Base-by-base conservation (phyloP, 2,797 vertebrate species). In the Hydrocynus forskahlii region DNA sequence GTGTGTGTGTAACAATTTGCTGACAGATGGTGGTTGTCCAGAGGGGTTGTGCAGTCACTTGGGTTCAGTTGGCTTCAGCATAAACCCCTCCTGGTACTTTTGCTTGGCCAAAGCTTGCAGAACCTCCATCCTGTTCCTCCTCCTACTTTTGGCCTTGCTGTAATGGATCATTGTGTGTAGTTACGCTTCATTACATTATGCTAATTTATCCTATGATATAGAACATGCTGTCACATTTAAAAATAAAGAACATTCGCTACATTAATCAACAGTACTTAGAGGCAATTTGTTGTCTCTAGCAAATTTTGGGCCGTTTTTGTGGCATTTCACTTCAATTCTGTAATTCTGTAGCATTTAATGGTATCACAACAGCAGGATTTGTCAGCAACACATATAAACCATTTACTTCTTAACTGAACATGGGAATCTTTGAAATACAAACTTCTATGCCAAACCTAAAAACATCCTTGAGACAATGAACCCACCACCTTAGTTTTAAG, bases 1-100 rank as follows among this genome's bases (percentile, higher is more conserved):
- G 80, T 82, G 80, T 72, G 55, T 63, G 81, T 72, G 54, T 68
- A 38, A 48, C 60, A 64, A 43, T 76, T 60, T 35, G 62, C 63
- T 74, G 67, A 79, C 80, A 81, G 82, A 79, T 57, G 80, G 71
- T 83, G 69, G 48, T 50, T 85, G 62, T 76, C 57, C 19, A 75
- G 29, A 16, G 71, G 54, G 70, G 12, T 45, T 62, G 66, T 43
- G 55, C 63, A 66, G 66, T 69, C 75, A 55, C 38, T 50, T 21
- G 23, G 40, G 48, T 29, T 68, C 52, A 76, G 64, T 72, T 78
- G 64, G 73, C 50, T 59, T 74, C 21, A 29, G 29, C 60, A 52
- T 43, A 67, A 43, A 21, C 14, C 17, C 21, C 75, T 48, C 59
- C 74, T 75, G 74, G 23, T 75, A 5, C 45, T 83, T 76, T 48